Evolutionary conservation across 1,140 invertebrate genomes (phyloP).

Genomic region (Macrobrachium nipponense): DNA sequence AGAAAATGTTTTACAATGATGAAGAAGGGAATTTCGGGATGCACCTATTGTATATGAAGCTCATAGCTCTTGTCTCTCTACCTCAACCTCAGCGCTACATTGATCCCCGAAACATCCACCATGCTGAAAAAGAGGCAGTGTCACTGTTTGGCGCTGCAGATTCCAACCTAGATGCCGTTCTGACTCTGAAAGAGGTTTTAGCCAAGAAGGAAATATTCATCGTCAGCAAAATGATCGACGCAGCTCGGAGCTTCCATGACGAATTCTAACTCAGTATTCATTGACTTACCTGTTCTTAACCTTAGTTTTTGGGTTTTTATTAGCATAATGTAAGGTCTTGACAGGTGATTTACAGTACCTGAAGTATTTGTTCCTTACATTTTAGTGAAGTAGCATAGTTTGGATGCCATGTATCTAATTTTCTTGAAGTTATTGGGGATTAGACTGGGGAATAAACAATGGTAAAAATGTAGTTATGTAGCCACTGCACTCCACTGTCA

Average conservation of each 20-base stretch:
- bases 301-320: too few species aligned
- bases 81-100: constrained; percentile 32
- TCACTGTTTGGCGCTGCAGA: constrained; percentile 34
- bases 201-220: constrained; percentile 37
- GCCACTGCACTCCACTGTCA: too few species aligned
- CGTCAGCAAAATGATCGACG: constrained; percentile 55
- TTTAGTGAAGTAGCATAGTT: too few species aligned
- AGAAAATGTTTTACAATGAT: neutral
- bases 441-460: too few species aligned
- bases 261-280: constrained; percentile 31
- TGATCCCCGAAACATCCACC: constrained; percentile 45
- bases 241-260: constrained; percentile 53
- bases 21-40: neutral
- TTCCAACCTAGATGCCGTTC: constrained; percentile 40
- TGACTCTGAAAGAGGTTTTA: constrained; percentile 30
- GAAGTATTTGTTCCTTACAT: too few species aligned
- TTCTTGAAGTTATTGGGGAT: too few species aligned
- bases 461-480: too few species aligned
- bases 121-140: constrained; percentile 52
- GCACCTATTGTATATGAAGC: neutral
- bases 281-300: neutral
- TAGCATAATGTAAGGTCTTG: too few species aligned
- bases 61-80: neutral
- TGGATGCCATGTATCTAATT: too few species aligned
- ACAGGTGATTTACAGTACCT: too few species aligned